These are phyloP conservation scores for Pyrochroa serraticornis DNA, from an alignment of 2,888 invertebrate genomes.

Conservation along the genomic window DNA sequence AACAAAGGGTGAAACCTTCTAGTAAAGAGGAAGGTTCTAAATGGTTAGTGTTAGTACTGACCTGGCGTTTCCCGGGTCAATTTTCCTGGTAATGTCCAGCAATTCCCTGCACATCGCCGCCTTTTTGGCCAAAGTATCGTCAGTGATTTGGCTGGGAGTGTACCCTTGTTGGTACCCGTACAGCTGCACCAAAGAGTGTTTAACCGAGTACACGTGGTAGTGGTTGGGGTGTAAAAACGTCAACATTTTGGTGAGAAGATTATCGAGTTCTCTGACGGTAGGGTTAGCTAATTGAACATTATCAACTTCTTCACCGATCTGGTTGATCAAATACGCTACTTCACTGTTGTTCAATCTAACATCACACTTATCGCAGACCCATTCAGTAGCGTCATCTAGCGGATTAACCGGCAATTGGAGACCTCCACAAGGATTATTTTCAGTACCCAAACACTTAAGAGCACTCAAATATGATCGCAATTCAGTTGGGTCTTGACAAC, in stretches of 20 bases:
- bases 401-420: conserved; percentile 75
- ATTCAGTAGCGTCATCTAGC: conserved; percentile 72
- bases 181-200: conserved; percentile 81
- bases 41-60: conserved; percentile 26
- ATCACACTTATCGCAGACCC: conserved; percentile 76
- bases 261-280: conserved; percentile 66
- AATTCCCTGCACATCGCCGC: conserved; percentile 71
- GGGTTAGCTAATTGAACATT: conserved; percentile 67
- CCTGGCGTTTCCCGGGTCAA: conserved; percentile 78
- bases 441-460: conserved; percentile 69
- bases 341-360: conserved; percentile 69
- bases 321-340: conserved; percentile 69
- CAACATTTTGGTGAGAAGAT: conserved; percentile 70
- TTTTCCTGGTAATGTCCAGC: conserved; percentile 64
- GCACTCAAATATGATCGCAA: conserved; percentile 76
- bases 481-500: conserved; percentile 84
- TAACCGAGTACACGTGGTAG: conserved; percentile 80
- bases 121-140: conserved; percentile 69
- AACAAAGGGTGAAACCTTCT: too few relatives aligned
- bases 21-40: not conserved
- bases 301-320: conserved; percentile 81
- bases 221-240: conserved; percentile 83
- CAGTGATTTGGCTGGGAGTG: conserved; percentile 61
- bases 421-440: conserved; percentile 60
- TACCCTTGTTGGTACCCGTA: conserved; percentile 74